Base-by-base conservation (phyloP, 35 echinoderm and acorn worm genomes). In the Patiria miniata region DNA sequence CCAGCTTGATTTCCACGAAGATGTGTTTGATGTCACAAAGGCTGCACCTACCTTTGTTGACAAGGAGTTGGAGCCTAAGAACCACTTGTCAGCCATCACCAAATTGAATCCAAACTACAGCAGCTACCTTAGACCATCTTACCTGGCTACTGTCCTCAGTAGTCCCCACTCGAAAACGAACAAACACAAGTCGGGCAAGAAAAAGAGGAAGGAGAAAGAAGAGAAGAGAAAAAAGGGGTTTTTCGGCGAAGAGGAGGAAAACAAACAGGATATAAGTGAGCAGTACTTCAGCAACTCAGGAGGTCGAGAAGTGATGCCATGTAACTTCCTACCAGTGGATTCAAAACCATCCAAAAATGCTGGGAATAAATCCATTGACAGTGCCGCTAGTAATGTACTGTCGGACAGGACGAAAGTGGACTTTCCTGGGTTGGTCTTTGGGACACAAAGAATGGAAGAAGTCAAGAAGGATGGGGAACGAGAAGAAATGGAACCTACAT, bases 81-180 rank as follows among this genome's bases (percentile, higher is more conserved):
- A 93, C 57, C 88, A 90, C 39, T 69, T 99, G 33, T 85, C 92
- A 33, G 81, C 83, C 23, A 79, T 94, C 52, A 92, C 89, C 40
- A 99, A 99, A 55, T 51, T 92, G 65, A 94, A 94, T 52, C 28
- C 89, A 53, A 88, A 77, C 79, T 91, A 83, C 78, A 93, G 84
- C 61, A 89, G 91, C 6, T 97, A 97, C 54, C 58, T 97, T 17
- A 90, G 95, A 82, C 95, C 95, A 9, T 93, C 91, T 5, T 93
- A 97, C 80, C 91, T 93, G 36, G 95, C 95, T 9, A 90, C 95
- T 6, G 93, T 86, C 37, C 76, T 95, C 17, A 52, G 90, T 37
- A 84, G 59, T 58, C 53, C 53, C 54, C 38, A 51, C 38, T 21
- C 34, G 52, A 84, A 84, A 65, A 37, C 10, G 4, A 40, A 21